Evolutionary conservation across 1,140 invertebrate species (phyloP), one percentile per base, ranked within the genome.

Genomic region (Trachymyrmex septentrionalis): DNA sequence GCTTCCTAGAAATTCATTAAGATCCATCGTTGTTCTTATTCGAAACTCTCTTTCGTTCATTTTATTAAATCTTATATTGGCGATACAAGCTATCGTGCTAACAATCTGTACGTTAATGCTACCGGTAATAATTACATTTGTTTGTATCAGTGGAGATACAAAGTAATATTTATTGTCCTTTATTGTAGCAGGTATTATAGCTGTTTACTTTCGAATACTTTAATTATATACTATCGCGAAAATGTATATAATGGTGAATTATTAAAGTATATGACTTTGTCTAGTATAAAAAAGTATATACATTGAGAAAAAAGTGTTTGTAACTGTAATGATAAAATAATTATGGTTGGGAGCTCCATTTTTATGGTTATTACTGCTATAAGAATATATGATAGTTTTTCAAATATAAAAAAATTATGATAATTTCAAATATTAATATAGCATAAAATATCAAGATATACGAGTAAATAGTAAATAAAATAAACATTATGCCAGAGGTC

Each of bases 1-100:
- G 38, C 69, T 75, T 75, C 69, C 69, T 75, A 82, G 80, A 82
- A 82, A 82, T 82, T 82, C 55, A 82, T 82, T 82, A 73, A 57
- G 80, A 82, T 73, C 38, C 38, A 14, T 57, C 21, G 34, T 80
- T 69, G 9, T 19, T 82, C 59, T 61, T 73, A 61, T 27, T 44
- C 38, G 66, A 59, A 19, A 50, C 38, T 80, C 9, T 27, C 4
- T 21, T 53, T 53, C 7, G 53, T 34, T 84, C 1, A 30, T 84
- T 73, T 84, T 75, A 61, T 75, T 61, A 50, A 61, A 84, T 75
- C 24, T 27, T 30, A 21, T 12, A 48, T 3, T 24, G 53, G 24
- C 21, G 34, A 82, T 57, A 50, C 24, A 57, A 24, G 38, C 44
- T 84, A 84, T 84, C 69, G 27, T 69, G 12, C 34, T 4, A n/a